Conservation (phyloP, 1,140 invertebrate species). For the Meloidogyne exigua region DNA sequence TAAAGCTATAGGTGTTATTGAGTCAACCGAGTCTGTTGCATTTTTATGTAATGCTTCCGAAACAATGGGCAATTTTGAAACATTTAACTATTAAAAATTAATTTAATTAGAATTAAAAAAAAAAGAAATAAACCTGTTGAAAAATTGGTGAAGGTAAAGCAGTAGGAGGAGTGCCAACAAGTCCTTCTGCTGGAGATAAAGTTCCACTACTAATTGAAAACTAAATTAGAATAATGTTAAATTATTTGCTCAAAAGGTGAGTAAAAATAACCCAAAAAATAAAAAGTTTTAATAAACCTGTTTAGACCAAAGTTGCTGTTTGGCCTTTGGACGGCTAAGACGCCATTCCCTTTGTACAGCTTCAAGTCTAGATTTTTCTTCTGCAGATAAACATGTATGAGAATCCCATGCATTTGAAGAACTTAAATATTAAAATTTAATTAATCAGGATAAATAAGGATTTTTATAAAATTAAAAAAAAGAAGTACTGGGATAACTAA, state of each 20-base stretch:
- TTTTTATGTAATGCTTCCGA: background rate
- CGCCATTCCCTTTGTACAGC: constrained; percentile 63
- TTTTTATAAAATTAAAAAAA: too few relatives aligned
- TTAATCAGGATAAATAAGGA: background rate
- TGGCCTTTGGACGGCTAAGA: constrained; percentile 48
- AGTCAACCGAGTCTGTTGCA: background rate
- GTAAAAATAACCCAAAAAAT: background rate
- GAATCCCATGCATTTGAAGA: constrained; percentile 42
- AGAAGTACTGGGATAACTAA: too few relatives aligned
- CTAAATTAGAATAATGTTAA: background rate
- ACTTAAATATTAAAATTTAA: constrained; percentile 27
- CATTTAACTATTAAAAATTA: background rate
- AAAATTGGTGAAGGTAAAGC: background rate
- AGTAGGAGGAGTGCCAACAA: background rate
- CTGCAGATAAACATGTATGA: constrained; percentile 47
- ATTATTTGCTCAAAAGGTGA: background rate
- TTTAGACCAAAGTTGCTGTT: constrained; percentile 39
- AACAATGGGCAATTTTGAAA: background rate
- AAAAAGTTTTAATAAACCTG: background rate
- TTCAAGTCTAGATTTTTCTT: constrained; percentile 59
- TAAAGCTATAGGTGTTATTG: constrained; percentile 1
- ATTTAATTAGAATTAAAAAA: background rate
- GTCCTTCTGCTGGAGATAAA: background rate
- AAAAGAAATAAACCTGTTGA: background rate
- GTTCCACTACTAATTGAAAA: background rate